Percentiles rank a stretch among this genome's conserved stretches.
Conservation (phyloP, 2,797 vertebrate genomes). For the Aulostomus chinensis region DNA sequence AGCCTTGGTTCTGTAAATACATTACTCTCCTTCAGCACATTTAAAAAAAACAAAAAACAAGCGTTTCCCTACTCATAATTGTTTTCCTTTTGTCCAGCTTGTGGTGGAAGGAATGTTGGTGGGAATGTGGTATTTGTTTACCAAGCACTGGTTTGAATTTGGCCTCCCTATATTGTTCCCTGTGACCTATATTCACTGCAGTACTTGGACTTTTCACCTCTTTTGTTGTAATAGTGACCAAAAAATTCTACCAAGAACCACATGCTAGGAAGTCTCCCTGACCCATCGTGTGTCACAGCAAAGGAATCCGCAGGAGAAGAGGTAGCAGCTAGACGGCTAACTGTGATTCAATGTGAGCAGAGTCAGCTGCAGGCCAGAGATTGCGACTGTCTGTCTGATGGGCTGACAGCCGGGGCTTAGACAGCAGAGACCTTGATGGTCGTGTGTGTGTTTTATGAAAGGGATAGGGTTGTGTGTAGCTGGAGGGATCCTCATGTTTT, state of each 20-base stretch:
- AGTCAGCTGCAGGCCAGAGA: conserved; percentile 76
- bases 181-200: conserved; percentile 45
- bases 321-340: conserved; percentile 49
- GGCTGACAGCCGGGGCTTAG: conserved; percentile 64
- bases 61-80: conserved; percentile 30
- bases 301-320: conserved; percentile 52
- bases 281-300: conserved; percentile 50
- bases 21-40: conserved; percentile 41
- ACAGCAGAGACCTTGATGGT: conserved; percentile 46
- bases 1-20: conserved; percentile 49
- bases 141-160: conserved; percentile 4
- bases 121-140: conserved; percentile 47
- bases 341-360: conserved; percentile 54
- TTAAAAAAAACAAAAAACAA: conserved; percentile 27
- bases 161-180: conserved; percentile 14
- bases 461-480: conserved; percentile 32
- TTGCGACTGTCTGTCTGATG: conserved; percentile 56
- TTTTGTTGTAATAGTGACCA: conserved; percentile 10
- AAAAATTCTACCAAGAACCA: too few species aligned
- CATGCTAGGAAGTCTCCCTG: background rate
- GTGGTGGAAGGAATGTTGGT: conserved; percentile 43
- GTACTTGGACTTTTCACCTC: conserved; percentile 19
- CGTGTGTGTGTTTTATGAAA: conserved; percentile 22
- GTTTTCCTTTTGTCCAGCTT: conserved; percentile 41
- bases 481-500: conserved; percentile 43